Conservation (phyloP, 2,113 vertebrate species). For the Neolamprologus cancellatus region DNA sequence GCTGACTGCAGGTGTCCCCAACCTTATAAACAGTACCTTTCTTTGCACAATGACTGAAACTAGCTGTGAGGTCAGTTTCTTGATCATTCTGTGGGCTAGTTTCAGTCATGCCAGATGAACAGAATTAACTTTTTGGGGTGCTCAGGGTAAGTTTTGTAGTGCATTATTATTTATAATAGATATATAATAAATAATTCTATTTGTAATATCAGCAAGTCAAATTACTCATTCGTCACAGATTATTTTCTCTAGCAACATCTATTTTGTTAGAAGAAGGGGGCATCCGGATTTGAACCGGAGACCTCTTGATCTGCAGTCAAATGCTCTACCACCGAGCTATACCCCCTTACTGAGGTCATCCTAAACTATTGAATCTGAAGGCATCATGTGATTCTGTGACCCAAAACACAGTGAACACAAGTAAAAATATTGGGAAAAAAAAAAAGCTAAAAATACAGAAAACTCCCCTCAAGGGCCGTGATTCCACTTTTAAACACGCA, state of each 20-base stretch:
- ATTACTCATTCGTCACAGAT: background rate
- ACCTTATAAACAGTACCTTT: background rate
- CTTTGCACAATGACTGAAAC: background rate
- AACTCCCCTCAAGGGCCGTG: accelerated
- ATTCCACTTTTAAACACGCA: background rate
- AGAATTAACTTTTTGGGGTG: background rate
- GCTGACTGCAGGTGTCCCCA: background rate
- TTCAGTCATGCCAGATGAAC: background rate
- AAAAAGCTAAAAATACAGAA: background rate
- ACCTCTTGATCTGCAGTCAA: slow-evolving; percentile 84
- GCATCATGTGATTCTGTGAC: background rate
- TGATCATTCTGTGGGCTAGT: background rate
- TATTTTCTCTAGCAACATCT: background rate
- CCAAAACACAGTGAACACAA: background rate
- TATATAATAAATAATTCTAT: too few species aligned
- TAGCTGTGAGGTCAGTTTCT: background rate
- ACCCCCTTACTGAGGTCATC: slow-evolving; percentile 42
- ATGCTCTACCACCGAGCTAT: slow-evolving; percentile 86
- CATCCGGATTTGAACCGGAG: slow-evolving; percentile 80
- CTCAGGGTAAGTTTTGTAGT: background rate
- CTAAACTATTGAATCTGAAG: background rate
- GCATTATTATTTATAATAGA: background rate
- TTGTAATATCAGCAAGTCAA: background rate
- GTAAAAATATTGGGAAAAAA: background rate
- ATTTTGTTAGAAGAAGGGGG: slow-evolving; percentile 47